A percentile compares a stretch with the other conserved stretches of the same genome.
These are phyloP conservation scores for Aleiodes testaceus DNA, from an alignment of 2,888 invertebrate genomes.

Conservation along the genomic window DNA sequence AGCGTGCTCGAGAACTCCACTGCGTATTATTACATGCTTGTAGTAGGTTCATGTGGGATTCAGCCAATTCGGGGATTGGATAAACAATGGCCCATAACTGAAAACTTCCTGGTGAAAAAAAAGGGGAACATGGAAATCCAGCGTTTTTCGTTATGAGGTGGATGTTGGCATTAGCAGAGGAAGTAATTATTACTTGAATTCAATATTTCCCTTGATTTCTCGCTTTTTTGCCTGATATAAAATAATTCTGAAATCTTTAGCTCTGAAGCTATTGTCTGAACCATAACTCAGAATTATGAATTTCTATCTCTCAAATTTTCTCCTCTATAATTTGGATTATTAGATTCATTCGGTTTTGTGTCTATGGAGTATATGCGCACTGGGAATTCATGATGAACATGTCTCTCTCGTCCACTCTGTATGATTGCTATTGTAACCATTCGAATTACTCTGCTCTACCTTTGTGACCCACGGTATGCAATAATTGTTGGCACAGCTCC, in stretches of 20 bases:
- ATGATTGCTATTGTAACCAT: conserved; percentile 42
- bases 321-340: conserved; percentile 14
- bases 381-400: conserved; percentile 44
- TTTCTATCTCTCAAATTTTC: background rate
- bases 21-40: conserved; percentile 12
- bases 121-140: background rate
- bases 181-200: too few species aligned
- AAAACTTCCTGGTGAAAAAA: background rate
- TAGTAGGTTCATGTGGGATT: conserved; percentile 1
- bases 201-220: too few species aligned
- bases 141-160: background rate
- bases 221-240: background rate
- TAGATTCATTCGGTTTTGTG: conserved; percentile 15
- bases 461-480: conserved; percentile 12
- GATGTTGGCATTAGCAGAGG: background rate
- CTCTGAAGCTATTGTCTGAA: background rate
- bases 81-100: conserved; percentile 11
- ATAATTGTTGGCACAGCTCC: conserved; percentile 15
- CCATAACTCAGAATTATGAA: background rate
- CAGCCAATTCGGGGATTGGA: conserved; percentile 23
- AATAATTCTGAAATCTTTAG: background rate
- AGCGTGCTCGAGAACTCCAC: background rate
- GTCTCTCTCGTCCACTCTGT: conserved; percentile 38
- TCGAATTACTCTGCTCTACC: conserved; percentile 28
- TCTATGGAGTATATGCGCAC: background rate